Percentiles rank a stretch among this genome's conserved stretches.
phyloP scores from a whole-genome alignment of 2,113 vertebrate species.

The Tautogolabrus adspersus region DNA sequence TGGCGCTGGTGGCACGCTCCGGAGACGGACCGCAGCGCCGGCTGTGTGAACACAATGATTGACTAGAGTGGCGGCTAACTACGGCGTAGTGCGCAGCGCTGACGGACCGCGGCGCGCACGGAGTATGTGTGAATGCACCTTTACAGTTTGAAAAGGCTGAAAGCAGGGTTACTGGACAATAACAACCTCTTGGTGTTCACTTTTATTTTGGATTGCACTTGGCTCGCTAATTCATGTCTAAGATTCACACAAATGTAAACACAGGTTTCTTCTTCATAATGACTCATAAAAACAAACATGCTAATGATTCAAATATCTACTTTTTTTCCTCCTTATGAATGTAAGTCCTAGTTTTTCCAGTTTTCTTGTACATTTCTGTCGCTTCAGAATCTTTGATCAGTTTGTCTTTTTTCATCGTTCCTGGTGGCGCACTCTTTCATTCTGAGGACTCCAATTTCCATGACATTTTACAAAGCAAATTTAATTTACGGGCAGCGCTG shows the following conservation, averaged over 20 bases:
- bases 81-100: too few species aligned
- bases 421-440: constrained; percentile 14
- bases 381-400: constrained; percentile 62
- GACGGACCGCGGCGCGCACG: too few species aligned
- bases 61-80: too few species aligned
- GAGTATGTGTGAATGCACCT: too few species aligned
- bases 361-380: constrained; percentile 33
- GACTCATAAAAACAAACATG: too few species aligned
- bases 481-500: not conserved
- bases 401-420: constrained; percentile 48
- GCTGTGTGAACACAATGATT: too few species aligned
- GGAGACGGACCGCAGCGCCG: too few species aligned
- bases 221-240: not conserved
- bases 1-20: too few species aligned
- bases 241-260: too few species aligned
- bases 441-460: constrained; percentile 7
- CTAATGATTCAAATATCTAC: too few species aligned
- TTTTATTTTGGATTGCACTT: not conserved
- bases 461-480: constrained; percentile 28
- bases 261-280: not conserved
- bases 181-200: constrained; percentile 24
- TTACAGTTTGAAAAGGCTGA: constrained; percentile 16
- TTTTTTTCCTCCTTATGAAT: too few species aligned
- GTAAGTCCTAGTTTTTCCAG: too few species aligned
- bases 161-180: constrained; percentile 14